phyloP scores from a whole-genome alignment of 1,140 invertebrate genomes.

The Macrobrachium rosenbergii region DNA sequence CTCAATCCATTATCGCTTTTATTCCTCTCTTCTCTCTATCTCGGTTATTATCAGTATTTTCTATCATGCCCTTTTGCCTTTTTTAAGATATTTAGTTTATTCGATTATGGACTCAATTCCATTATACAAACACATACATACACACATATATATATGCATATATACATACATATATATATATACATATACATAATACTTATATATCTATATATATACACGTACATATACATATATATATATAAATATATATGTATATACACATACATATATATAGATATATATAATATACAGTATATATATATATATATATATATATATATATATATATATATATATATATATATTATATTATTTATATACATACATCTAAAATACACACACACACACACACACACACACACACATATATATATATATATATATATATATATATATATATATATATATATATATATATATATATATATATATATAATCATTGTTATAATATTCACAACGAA shows the following conservation, averaged over 20 bases:
- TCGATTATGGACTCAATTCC: too few species aligned
- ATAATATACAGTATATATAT: conserved; percentile 17
- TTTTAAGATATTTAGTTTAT: background rate
- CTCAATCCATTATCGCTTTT: too few species aligned
- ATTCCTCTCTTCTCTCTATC: too few species aligned
- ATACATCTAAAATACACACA: too few species aligned
- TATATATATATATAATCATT: too few species aligned
- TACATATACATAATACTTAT: too few species aligned
- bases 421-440: background rate
- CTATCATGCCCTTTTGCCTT: too few species aligned
- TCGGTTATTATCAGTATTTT: too few species aligned
- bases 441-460: conserved; percentile 18
- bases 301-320: conserved; percentile 21
- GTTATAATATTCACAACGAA: too few species aligned
- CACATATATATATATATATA: background rate
- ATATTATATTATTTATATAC: too few species aligned
- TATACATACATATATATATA: conserved; percentile 34
- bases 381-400: too few species aligned
- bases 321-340: conserved; percentile 30
- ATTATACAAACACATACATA: conserved; percentile 26
- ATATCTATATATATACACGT: conserved; percentile 5
- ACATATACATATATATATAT: conserved; percentile 22
- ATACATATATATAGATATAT: conserved; percentile 7
- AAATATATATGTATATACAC: conserved; percentile 22
- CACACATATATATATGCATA: conserved; percentile 23